These are phyloP conservation scores for Ophiothrix spiculata DNA, from an alignment of 35 echinoderm and acorn worm species.

Conservation along the genomic window DNA sequence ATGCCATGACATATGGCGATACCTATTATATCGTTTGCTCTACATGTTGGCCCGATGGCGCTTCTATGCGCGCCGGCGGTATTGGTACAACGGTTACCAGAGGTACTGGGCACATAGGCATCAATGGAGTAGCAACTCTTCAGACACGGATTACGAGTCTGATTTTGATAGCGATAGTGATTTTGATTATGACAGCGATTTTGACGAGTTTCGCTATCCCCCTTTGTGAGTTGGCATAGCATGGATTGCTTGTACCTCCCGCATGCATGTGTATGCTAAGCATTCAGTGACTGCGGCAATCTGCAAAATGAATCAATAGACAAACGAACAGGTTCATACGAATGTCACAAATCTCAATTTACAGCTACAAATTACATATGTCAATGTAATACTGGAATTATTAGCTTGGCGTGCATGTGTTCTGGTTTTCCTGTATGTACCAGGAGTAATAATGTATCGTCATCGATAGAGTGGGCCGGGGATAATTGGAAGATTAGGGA, in stretches of 20 bases:
- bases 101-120: constrained; percentile 2
- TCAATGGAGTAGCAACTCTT: not conserved
- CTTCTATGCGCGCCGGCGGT: not conserved
- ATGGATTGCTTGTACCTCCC: too few species aligned
- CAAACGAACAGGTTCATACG: not conserved
- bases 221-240: constrained; percentile 4
- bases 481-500: too few species aligned
- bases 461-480: too few species aligned
- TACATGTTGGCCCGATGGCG: not conserved
- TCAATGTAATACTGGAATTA: not conserved
- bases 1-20: not conserved
- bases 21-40: not conserved
- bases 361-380: not conserved
- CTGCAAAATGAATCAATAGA: not conserved
- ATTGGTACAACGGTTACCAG: constrained; percentile 3
- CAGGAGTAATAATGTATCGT: too few species aligned
- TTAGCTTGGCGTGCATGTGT: not conserved
- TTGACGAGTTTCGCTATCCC: constrained; percentile 3
- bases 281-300: not conserved
- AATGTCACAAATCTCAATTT: not conserved
- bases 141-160: not conserved
- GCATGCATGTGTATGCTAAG: not conserved
- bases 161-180: constrained; percentile 10
- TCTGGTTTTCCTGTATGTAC: not conserved
- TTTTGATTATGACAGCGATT: not conserved